phyloP scores from a whole-genome alignment of 2,797 vertebrate genomes.

The Synaphobranchus kaupii region DNA sequence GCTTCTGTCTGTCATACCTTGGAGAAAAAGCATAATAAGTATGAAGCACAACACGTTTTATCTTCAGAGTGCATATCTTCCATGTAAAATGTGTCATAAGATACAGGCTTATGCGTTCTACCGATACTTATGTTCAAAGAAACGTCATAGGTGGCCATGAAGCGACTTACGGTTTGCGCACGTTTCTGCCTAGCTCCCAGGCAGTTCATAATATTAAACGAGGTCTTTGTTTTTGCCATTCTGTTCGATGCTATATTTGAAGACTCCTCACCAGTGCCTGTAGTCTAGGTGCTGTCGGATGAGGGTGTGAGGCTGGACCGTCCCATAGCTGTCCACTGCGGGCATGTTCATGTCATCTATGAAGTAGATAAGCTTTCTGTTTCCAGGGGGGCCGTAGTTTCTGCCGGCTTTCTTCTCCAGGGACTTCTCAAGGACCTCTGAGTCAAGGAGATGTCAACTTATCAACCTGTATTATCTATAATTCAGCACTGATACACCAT shows the following conservation, averaged over 20 bases:
- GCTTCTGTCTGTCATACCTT: slow-evolving; percentile 79
- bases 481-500: slow-evolving; percentile 51
- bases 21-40: background rate
- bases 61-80: background rate
- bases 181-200: background rate
- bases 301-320: slow-evolving; percentile 71
- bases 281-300: slow-evolving; percentile 75
- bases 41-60: background rate
- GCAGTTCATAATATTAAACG: slow-evolving; percentile 4
- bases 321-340: slow-evolving; percentile 72
- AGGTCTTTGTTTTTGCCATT: background rate
- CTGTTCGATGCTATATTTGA: background rate
- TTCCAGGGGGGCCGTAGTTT: slow-evolving; percentile 74
- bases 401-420: slow-evolving; percentile 79
- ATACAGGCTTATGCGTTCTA: background rate
- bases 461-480: background rate
- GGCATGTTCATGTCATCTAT: slow-evolving; percentile 82
- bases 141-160: background rate
- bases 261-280: slow-evolving; percentile 69
- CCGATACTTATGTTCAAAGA: background rate
- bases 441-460: slow-evolving; percentile 37
- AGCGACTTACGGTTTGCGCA: background rate
- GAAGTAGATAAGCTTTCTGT: slow-evolving; percentile 77
- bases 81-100: background rate
- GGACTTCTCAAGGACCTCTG: slow-evolving; percentile 76